Base-by-base conservation (phyloP, 2,888 invertebrate genomes). In the Leptothorax acervorum region DNA sequence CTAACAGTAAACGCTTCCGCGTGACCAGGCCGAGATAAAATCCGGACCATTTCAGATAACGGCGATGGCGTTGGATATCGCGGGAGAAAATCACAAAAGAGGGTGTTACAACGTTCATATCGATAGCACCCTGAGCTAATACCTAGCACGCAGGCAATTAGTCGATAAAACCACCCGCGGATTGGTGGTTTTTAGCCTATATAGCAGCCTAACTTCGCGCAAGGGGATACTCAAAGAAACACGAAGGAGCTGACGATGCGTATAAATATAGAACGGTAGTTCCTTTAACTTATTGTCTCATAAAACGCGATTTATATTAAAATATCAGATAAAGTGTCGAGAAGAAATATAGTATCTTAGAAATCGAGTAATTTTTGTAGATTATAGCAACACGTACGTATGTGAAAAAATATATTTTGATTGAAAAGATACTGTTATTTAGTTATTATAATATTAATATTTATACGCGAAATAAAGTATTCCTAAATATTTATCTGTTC, bases 1-100 rank as follows among this genome's bases (percentile, higher is more conserved):
- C 79, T 57, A 73, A 79, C 79, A 79, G 74, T 81, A 81, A 81
- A 81, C 39, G 79, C 79, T 81, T 81, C 79, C 79, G 79, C 75
- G 79, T 74, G 74, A 81, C 48, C 74, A 48, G 35, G 48, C 35
- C 31, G 45, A 81, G 79, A 81, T 81, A 81, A 81, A 81, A 81
- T 81, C 79, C 79, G 74, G 60, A n/a, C 79, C 48, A 51, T 81
- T 81, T 39, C 75, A 48, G 75, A 60, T 60, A 73, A 73, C 45
- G 57, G 23, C 74, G 60, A 79, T 23, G 35, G 48, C 48, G 45
- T 60, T 39, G 42, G 74, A 39, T 81, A 81, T 73, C 74, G 48
- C 48, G 35, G 60, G 48, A 81, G 53, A 74, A 78, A 73, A 81
- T 81, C 79, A 51, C 60, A 23, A 48, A 35, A 48, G 74, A 60